Base-by-base conservation (phyloP, 2,888 invertebrate genomes). In the Nasonia oneida region DNA sequence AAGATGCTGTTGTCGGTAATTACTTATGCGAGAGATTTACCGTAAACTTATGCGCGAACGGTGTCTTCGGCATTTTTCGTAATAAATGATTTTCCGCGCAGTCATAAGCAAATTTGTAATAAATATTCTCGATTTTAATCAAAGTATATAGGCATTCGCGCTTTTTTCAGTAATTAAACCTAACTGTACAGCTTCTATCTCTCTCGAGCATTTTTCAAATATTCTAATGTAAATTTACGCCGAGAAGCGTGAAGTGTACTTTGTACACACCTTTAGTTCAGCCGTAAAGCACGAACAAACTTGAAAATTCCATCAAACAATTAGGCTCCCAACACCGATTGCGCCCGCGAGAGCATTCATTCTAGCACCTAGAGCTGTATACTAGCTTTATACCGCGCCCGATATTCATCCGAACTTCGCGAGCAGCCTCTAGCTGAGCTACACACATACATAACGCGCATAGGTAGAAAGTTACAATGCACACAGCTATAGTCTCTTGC, bases 401-500 rank as follows among this genome's bases (percentile, higher is more conserved):
- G 29, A 67, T 29, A 67, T 67, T 29, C 33, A 33, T 15, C 64
- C 64, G 6, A 64, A 64, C 29, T 64, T 14, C 15, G 12, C 15
- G 2, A 47, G 47, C 12, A 67, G 8, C n/a, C 29, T 67, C 67
- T 61, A 8, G 57, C n/a, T n/a, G 5, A 18, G 57, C 57, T 61
- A n/a, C 23, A n/a, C 14, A 50, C 8, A 50, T 47, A 47, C 47
- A 15, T 53, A 18, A 18, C 15, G 18, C 18, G n/a, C 23, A 23
- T 23, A 23, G 57, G 14, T 67, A 67, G 67, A 67, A 67, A 67
- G 33, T 67, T 67, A 67, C 12, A 50, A 75, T 29, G 33, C 33
- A 47, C 8, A 37, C 33, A 71, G 33, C 71, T 39, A n/a, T 23
- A 75, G 53, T 50, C 14, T 53, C 53, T 80, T 80, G 71, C 80